A percentile compares a stretch with the other conserved stretches of the same genome.
Conservation (phyloP, 2,113 vertebrate genomes). For the Psophia crepitans region DNA sequence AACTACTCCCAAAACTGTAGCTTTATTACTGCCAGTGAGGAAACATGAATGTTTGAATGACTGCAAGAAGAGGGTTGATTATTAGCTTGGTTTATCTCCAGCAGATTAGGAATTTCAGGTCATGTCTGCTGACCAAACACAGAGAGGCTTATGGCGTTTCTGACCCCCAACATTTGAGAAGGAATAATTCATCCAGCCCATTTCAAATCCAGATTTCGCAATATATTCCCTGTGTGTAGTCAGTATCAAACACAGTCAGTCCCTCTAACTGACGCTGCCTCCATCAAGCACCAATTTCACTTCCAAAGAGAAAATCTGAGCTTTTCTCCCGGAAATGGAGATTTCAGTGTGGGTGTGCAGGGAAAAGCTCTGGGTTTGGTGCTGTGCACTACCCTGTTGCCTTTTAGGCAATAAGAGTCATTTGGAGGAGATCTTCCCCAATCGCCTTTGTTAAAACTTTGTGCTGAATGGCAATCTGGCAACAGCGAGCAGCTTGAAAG, state of each 20-base stretch:
- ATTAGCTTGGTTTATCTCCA: constrained; percentile 62
- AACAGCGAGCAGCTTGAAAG: not conserved
- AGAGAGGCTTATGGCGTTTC: not conserved
- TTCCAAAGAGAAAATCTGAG: not conserved
- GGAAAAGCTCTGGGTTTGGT: not conserved
- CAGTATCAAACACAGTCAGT: not conserved
- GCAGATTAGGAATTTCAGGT: constrained; percentile 37
- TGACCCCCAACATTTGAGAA: not conserved
- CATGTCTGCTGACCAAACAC: constrained; percentile 35
- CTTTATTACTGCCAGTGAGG: not conserved
- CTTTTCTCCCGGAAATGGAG: not conserved
- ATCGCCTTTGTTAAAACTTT: not conserved
- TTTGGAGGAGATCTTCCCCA: not conserved
- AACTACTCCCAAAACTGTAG: not conserved
- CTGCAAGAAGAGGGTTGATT: constrained; percentile 38
- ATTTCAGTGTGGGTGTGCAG: not conserved
- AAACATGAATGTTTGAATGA: constrained; percentile 38
- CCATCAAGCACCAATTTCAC: not conserved
- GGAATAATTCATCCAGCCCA: not conserved
- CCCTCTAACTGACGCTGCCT: not conserved
- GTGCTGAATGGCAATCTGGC: not conserved
- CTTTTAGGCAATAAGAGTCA: not conserved
- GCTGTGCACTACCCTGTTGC: not conserved
- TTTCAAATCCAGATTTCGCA: not conserved
- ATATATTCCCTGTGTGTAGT: not conserved